Evolutionary conservation across 1,140 invertebrate genomes (phyloP).

Genomic region (Campoletis sonorensis): DNA sequence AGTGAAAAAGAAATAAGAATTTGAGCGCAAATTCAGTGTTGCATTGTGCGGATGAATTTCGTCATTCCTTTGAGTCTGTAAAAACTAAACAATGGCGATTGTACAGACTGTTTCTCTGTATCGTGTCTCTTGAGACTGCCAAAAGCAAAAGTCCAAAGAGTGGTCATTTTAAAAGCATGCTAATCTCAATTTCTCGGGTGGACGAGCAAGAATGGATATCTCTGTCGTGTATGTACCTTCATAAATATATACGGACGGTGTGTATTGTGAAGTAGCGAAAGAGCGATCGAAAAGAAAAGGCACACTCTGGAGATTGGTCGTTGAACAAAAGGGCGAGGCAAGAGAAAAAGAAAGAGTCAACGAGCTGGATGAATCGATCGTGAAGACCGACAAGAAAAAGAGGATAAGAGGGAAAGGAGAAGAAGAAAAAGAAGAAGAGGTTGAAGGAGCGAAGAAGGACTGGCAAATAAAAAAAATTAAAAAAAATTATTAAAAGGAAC

Average conservation of each 20-base stretch:
- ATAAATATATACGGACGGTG: neutral
- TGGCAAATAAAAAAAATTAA: neutral
- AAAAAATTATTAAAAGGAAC: neutral
- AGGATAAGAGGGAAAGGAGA: neutral
- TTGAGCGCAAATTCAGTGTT: neutral
- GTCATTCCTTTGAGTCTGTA: neutral
- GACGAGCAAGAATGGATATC: neutral
- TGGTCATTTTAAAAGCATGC: neutral
- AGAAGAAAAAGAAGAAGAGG: neutral
- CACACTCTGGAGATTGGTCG: neutral
- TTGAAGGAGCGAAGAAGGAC: neutral
- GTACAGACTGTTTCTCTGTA: neutral
- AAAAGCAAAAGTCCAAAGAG: conserved; percentile 10
- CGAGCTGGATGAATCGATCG: conserved; percentile 12
- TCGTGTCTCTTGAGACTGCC: neutral
- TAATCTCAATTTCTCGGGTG: conserved; percentile 8
- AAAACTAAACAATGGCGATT: too few species aligned
- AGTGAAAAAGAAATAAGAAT: neutral
- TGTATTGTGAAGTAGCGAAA: conserved; percentile 1
- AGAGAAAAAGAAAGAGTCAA: neutral
- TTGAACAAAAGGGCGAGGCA: conserved; percentile 16
- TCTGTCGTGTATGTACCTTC: neutral
- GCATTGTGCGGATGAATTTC: neutral
- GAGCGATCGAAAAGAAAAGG: conserved; percentile 8
- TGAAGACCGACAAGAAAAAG: neutral